phyloP scores from a whole-genome alignment of 2,113 vertebrate genomes.

The Menura novaehollandiae region DNA sequence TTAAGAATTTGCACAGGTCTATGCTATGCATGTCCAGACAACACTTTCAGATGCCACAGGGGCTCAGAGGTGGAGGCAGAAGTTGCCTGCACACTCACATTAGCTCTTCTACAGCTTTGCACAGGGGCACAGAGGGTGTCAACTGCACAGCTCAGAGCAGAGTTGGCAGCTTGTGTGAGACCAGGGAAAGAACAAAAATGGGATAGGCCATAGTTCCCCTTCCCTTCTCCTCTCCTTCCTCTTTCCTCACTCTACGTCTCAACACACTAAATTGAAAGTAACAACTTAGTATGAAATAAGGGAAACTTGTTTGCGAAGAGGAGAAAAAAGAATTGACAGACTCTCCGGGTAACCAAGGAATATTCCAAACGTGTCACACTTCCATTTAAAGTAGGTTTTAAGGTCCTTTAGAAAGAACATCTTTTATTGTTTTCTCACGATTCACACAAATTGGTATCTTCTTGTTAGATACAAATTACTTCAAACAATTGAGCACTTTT shows the following conservation, averaged over 20 bases:
- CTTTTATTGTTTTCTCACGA: accelerated
- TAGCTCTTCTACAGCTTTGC: not conserved
- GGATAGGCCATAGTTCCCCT: accelerated
- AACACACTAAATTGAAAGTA: not conserved
- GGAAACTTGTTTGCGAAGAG: not conserved
- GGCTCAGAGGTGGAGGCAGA: not conserved
- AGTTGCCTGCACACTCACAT: not conserved
- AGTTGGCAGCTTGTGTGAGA: not conserved
- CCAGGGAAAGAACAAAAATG: not conserved
- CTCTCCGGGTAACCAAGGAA: not conserved
- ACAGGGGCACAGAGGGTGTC: no score
- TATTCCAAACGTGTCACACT: not conserved
- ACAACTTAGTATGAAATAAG: not conserved
- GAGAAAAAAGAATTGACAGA: not conserved
- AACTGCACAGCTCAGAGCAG: not conserved
- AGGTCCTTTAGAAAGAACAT: not conserved
- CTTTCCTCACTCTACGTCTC: not conserved
- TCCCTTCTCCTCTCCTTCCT: not conserved
- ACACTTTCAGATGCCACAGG: accelerated
- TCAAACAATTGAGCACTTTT: not conserved
- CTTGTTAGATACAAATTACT: not conserved
- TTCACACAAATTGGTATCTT: not conserved
- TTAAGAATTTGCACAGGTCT: not conserved
- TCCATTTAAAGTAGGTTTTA: not conserved
- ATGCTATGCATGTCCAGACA: not conserved